Percentiles rank a stretch among this genome's conserved stretches.
Evolutionary conservation across 2,888 invertebrate species (phyloP).

Genomic region (Melipona bicolor): DNA sequence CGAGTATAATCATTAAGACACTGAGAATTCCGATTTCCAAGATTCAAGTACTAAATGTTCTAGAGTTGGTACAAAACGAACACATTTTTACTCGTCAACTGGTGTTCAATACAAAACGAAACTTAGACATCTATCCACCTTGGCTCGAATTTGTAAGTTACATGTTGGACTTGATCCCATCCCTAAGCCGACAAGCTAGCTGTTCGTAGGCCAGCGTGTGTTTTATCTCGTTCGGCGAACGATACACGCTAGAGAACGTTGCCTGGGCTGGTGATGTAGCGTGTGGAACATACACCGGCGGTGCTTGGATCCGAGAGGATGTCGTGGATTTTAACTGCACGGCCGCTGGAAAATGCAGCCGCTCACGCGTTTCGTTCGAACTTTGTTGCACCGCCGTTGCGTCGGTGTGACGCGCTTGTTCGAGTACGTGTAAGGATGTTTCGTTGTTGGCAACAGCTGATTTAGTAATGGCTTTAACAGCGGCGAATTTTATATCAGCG

Average conservation of each 20-base stretch:
- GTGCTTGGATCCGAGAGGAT: conserved; percentile 47
- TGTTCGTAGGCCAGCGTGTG: conserved; percentile 1
- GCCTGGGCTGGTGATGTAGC: conserved; percentile 6
- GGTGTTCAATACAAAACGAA: too few relatives aligned
- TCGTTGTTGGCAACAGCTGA: neutral
- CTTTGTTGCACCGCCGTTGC: neutral
- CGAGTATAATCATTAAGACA: too few relatives aligned
- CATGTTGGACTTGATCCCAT: too few relatives aligned
- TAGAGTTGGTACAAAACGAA: too few relatives aligned
- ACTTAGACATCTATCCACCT: too few relatives aligned
- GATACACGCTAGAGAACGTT: conserved; percentile 51
- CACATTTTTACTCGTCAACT: too few relatives aligned
- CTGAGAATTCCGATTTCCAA: too few relatives aligned
- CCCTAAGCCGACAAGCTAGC: too few relatives aligned
- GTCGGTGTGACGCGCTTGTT: neutral
- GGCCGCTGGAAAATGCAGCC: neutral
- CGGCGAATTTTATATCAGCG: neutral
- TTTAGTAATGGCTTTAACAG: neutral
- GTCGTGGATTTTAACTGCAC: conserved; percentile 17
- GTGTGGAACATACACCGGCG: neutral
- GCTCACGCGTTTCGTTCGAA: neutral
- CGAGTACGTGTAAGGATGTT: neutral
- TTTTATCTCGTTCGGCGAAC: conserved; percentile 59
- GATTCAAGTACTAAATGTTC: too few relatives aligned
- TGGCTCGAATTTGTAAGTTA: too few relatives aligned